A percentile compares a stretch with the other conserved stretches of the same genome.
These are phyloP conservation scores for Pseudomyrmex gracilis DNA, from an alignment of 1,140 invertebrate genomes.

Conservation along the genomic window DNA sequence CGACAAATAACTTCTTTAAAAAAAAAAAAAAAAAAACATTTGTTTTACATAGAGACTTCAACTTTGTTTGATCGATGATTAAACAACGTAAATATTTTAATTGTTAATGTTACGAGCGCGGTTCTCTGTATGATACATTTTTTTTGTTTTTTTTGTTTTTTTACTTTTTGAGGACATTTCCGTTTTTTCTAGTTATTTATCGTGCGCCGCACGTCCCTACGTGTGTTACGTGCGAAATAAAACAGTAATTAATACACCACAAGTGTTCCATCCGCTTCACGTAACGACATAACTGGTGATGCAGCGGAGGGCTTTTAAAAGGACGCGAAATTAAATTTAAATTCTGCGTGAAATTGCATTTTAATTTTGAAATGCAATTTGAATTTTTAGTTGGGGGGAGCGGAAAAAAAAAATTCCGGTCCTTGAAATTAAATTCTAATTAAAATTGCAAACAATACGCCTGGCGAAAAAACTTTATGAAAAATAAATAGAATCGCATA, in stretches of 20 bases:
- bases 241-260: slow-evolving; percentile 62
- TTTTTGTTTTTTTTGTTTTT: not conserved
- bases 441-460: slow-evolving; percentile 59
- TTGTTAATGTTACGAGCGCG: slow-evolving; percentile 34
- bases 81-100: slow-evolving; percentile 45
- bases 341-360: slow-evolving; percentile 61
- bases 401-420: slow-evolving; percentile 38
- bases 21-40: too few relatives aligned
- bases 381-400: slow-evolving; percentile 49
- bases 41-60: not conserved
- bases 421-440: slow-evolving; percentile 59
- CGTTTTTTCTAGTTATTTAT: slow-evolving; percentile 56
- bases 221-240: slow-evolving; percentile 58
- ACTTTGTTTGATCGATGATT: not conserved
- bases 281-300: slow-evolving; percentile 61
- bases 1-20: not conserved
- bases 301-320: slow-evolving; percentile 56
- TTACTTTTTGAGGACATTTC: slow-evolving; percentile 38
- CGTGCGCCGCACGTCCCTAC: slow-evolving; percentile 45
- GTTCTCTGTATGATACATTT: slow-evolving; percentile 10
- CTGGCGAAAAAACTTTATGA: slow-evolving; percentile 40
- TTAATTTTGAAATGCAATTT: slow-evolving; percentile 62
- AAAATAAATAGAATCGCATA: slow-evolving; percentile 48
- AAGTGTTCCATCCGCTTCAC: slow-evolving; percentile 60
- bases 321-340: slow-evolving; percentile 59